Evolutionary conservation across 2,888 invertebrate genomes (phyloP), one percentile per base, ranked within the genome.

Genomic region (Ectemnius lituratus): DNA sequence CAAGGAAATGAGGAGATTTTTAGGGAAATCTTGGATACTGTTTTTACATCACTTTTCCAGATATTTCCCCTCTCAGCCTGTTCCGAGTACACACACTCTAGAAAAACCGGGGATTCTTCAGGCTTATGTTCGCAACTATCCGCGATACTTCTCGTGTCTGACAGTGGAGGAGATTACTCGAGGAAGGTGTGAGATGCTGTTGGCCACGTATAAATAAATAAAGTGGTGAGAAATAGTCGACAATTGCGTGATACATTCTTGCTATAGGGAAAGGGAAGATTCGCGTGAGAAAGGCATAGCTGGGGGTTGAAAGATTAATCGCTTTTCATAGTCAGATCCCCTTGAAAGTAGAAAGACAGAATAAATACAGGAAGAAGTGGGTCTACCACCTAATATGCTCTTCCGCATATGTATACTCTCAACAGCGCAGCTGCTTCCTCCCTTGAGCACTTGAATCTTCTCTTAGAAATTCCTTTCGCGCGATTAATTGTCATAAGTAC

Each of bases 251-350:
- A 70, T 60, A 72, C 66, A 70, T 72, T 73, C 65, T 62, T 65
- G 16, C 46, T 18, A 23, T 28, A 23, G 58, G 49, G 69, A 70
- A 61, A n/a, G 60, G 27, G 65, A 45, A 45, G 56, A 63, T 46
- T 59, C 2, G 59, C 66, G 59, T 5, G 62, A 8, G 46, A 49
- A 59, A 73, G 56, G 67, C 67, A 70, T 64, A 76, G 67, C 37
- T 2, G 37, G 37, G 37, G 37, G 37, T 2, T 37, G 61, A 18
- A 65, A 70, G 73, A 76, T 78, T 73, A 78, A 76, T 78, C 76
- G 73, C 49, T 60, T 56, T 20, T 18, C 59, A 28, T 11, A 18
- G 60, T 20, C 27, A 13, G 62, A 59, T 49, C 65, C 67, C 67
- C 70, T 5, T 66, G 62, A 57, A 78, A 78, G 27, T 66, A 46